Evolutionary conservation across 1,140 invertebrate genomes (phyloP), one percentile per base, ranked within the genome.

Genomic region (Zaprionus capensis): DNA sequence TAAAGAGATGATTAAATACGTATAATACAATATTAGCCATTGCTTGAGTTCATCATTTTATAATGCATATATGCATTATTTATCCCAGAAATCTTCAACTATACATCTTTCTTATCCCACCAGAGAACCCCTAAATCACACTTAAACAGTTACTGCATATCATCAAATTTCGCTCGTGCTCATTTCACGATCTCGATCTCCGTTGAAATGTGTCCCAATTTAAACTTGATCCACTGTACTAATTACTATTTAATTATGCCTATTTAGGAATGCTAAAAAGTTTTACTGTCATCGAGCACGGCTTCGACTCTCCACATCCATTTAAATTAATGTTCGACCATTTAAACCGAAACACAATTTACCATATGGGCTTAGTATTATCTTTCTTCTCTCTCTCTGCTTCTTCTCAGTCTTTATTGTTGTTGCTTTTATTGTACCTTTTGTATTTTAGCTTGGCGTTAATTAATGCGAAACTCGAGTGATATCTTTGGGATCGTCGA

Each of bases 161-260:
- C 55, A 24, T 20, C 5, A 41, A 64, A 53, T 38, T 53, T 44
- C 17, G n/a, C 28, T 49, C 15, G 9, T 24, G 9, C n/a, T 6
- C 7, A 53, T 62, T 41, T 20, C 15, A 12, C 38, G 15, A 44
- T 68, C 38, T 58, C 5, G 41, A 34, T 58, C 56, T 41, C 7
- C 26, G 28, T 59, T 31, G 41, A 46, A 65, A 24, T 61, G 41
- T 73, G 71, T 44, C 38, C 26, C 49, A 70, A 49, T 70, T 75
- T 36, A 9, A 64, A 70, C 57, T 38, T 14, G 41, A 24, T 51
- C 41, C 17, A 14, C 72, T 65, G 24, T 53, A 55, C 78, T 65
- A 85, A 85, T 85, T 78, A 78, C 82, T 71, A 53, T 70, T 78
- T 81, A 78, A 85, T 78, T 64, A 72, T 71, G 53, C 57, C 71